A percentile compares a stretch with the other conserved stretches of the same genome.
Conservation (phyloP, 1,140 invertebrate species). For the Lordiphosa clarofinis region DNA sequence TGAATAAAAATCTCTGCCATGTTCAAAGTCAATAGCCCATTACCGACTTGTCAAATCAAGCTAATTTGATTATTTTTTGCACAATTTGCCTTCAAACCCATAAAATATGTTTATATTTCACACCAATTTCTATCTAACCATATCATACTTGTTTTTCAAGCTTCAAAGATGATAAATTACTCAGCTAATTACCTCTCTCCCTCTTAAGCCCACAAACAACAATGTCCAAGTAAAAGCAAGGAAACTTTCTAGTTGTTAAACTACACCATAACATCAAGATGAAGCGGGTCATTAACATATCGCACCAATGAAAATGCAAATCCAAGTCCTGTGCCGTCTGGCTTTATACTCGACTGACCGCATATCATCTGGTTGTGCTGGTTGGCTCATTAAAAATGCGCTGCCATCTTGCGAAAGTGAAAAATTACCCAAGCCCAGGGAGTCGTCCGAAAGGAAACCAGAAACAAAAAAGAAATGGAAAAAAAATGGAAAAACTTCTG, state of each 20-base stretch:
- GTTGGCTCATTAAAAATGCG: constrained; percentile 71
- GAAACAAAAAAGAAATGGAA: constrained; percentile 13
- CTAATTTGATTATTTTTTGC: too few relatives aligned
- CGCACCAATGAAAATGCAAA: constrained; percentile 76
- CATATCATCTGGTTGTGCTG: constrained; percentile 16
- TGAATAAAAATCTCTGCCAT: too few relatives aligned
- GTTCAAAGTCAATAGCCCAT: too few relatives aligned
- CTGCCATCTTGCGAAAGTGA: constrained; percentile 77
- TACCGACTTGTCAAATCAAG: too few relatives aligned
- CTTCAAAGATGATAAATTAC: constrained; percentile 53
- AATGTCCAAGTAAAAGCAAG: constrained; percentile 19
- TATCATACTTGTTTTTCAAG: too few relatives aligned
- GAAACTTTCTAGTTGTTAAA: constrained; percentile 18
- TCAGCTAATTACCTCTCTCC: constrained; percentile 43
- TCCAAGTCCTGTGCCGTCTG: constrained; percentile 36
- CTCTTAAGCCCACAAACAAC: constrained; percentile 23
- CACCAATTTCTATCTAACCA: too few relatives aligned
- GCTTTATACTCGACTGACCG: constrained; percentile 27
- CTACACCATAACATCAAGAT: constrained; percentile 38
- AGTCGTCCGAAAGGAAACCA: constrained; percentile 11
- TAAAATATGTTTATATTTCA: too few relatives aligned
- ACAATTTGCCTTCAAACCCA: too few relatives aligned
- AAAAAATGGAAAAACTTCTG: constrained; percentile 48
- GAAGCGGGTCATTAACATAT: constrained; percentile 76
- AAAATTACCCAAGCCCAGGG: constrained; percentile 61